Evolutionary conservation across 2,888 invertebrate species (phyloP).

Genomic region (Cancer borealis): DNA sequence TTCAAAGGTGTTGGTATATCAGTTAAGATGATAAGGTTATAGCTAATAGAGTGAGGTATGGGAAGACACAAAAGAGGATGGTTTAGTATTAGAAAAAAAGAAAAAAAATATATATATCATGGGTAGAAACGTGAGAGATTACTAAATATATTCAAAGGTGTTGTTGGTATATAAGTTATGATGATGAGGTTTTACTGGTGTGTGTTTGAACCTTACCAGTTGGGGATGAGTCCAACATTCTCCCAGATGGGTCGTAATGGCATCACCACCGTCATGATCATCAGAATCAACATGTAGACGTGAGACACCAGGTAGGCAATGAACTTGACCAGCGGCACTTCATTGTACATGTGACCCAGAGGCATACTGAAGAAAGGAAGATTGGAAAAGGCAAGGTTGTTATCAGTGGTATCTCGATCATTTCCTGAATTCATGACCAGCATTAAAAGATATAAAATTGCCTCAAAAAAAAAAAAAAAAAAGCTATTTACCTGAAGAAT

Average conservation of each 20-base stretch:
- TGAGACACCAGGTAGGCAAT: conserved; percentile 99
- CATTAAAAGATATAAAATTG: neutral
- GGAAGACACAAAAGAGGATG: too few relatives aligned
- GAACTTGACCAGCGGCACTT: conserved; percentile 99
- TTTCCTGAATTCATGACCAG: too few relatives aligned
- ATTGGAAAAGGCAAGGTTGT: conserved; percentile 22
- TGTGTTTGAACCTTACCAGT: conserved; percentile 67
- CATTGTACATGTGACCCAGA: conserved; percentile 95
- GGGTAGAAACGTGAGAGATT: too few relatives aligned
- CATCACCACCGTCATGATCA: conserved; percentile 93
- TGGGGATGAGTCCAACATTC: conserved; percentile 74
- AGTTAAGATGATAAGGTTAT: too few relatives aligned
- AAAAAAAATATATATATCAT: neutral
- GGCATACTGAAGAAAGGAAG: conserved; percentile 84
- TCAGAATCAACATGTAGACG: conserved; percentile 96
- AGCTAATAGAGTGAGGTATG: too few relatives aligned
- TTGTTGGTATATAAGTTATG: too few relatives aligned
- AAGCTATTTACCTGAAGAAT: conserved; percentile 85
- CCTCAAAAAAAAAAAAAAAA: neutral
- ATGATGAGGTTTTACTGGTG: neutral
- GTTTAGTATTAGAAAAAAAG: neutral
- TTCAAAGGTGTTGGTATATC: too few relatives aligned
- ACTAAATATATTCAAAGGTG: too few relatives aligned
- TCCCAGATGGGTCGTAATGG: conserved; percentile 84
- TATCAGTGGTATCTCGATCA: neutral